Evolutionary conservation across 1,140 invertebrate genomes (phyloP).

Genomic region (Amphibalanus amphitrite): DNA sequence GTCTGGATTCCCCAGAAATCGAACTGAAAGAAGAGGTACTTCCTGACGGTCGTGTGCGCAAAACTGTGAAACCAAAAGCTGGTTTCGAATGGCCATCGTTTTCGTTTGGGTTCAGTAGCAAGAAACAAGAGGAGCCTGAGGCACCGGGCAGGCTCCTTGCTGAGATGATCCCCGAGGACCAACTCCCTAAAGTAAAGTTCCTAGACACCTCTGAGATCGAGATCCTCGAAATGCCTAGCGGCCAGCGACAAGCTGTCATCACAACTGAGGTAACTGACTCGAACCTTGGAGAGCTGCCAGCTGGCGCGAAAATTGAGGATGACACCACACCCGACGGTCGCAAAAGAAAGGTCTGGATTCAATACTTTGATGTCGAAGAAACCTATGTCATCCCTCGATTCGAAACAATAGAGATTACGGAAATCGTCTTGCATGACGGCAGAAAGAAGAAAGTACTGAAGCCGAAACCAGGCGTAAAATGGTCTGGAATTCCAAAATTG

Average conservation of each 20-base stretch:
- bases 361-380: conserved; percentile 3
- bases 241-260: neutral
- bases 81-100: neutral
- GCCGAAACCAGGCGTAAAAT: neutral
- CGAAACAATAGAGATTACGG: neutral
- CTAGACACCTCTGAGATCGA: neutral
- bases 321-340: neutral
- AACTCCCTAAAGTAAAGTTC: neutral
- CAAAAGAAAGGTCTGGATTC: neutral
- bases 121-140: neutral
- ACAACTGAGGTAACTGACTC: neutral
- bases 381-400: neutral
- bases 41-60: neutral
- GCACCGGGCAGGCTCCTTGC: neutral
- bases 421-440: neutral
- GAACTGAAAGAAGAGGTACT: neutral
- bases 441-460: neutral
- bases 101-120: neutral
- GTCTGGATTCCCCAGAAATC: neutral
- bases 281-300: neutral
- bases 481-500: neutral
- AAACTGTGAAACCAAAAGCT: neutral
- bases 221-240: neutral
- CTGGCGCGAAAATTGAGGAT: neutral
- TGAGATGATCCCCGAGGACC: neutral